These are phyloP conservation scores for Hydroisotoma schaefferi DNA, from an alignment of 2,888 invertebrate genomes.

Conservation along the genomic window DNA sequence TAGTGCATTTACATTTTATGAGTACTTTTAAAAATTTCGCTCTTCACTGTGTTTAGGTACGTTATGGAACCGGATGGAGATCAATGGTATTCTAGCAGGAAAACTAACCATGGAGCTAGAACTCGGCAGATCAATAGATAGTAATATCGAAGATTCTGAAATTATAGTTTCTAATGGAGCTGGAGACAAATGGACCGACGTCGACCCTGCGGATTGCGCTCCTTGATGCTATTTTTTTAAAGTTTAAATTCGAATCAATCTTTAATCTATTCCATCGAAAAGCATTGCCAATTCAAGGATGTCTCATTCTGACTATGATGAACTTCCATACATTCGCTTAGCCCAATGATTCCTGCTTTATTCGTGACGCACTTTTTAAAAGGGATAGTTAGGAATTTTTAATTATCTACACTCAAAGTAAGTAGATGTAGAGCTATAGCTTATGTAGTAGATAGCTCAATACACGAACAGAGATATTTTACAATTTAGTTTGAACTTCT, in stretches of 20 bases:
- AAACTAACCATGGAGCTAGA: slow-evolving; percentile 65
- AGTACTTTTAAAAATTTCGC: not conserved
- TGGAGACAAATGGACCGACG: slow-evolving; percentile 27
- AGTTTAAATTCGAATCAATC: not conserved
- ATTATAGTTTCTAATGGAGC: slow-evolving; percentile 11
- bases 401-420: no score
- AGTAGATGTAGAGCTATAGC: no score
- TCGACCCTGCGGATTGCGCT: slow-evolving; percentile 31
- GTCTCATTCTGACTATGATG: no score
- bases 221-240: slow-evolving; percentile 13
- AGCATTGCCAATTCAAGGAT: no score
- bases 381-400: no score
- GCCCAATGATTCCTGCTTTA: no score
- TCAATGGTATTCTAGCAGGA: slow-evolving; percentile 72
- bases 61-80: slow-evolving; percentile 77
- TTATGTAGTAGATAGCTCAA: no score
- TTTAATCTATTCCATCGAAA: no score
- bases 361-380: no score
- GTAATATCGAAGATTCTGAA: slow-evolving; percentile 13
- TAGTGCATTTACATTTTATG: not conserved
- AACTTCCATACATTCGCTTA: no score
- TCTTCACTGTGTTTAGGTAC: slow-evolving; percentile 61
- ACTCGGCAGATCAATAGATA: slow-evolving; percentile 27
- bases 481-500: no score
- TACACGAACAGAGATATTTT: no score